These are phyloP conservation scores for Epinotia ramella DNA, from an alignment of 2,888 invertebrate genomes.

Conservation along the genomic window DNA sequence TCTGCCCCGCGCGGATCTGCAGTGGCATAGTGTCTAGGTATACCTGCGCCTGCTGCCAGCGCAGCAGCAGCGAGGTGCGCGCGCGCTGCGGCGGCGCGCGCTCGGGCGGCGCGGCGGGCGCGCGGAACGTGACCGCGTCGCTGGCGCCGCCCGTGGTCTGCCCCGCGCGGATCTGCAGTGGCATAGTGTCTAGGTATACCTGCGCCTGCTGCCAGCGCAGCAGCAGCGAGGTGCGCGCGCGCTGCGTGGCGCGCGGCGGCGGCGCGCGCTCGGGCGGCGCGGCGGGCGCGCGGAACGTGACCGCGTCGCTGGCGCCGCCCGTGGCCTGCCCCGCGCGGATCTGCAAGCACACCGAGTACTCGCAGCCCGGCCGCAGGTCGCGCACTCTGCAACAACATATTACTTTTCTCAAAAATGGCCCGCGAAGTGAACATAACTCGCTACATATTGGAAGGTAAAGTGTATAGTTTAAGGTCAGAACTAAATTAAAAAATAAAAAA, in stretches of 20 bases:
- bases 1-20: slow-evolving; percentile 90
- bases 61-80: slow-evolving; percentile 89
- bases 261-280: slow-evolving; percentile 92
- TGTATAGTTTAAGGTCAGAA: too few relatives aligned
- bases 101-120: slow-evolving; percentile 93
- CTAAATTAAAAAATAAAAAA: too few relatives aligned
- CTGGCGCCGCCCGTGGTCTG: slow-evolving; percentile 90
- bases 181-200: too few relatives aligned
- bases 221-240: slow-evolving; percentile 89
- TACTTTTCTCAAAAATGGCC: too few relatives aligned
- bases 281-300: slow-evolving; percentile 91
- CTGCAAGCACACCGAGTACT: slow-evolving; percentile 93
- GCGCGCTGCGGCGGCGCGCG: slow-evolving; percentile 87
- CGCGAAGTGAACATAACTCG: too few relatives aligned
- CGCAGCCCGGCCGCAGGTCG: slow-evolving; percentile 94
- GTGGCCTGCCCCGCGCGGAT: slow-evolving; percentile 90
- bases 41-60: slow-evolving; percentile 88
- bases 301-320: slow-evolving; percentile 91
- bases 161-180: slow-evolving; percentile 91
- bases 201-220: slow-evolving; percentile 89
- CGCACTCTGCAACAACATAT: slow-evolving; percentile 83
- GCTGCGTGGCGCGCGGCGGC: too few relatives aligned
- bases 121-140: slow-evolving; percentile 92
- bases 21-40: too few relatives aligned
- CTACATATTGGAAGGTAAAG: too few relatives aligned